Evolutionary conservation across 2,888 invertebrate genomes (phyloP).

Genomic region (Conchocele bisecta): DNA sequence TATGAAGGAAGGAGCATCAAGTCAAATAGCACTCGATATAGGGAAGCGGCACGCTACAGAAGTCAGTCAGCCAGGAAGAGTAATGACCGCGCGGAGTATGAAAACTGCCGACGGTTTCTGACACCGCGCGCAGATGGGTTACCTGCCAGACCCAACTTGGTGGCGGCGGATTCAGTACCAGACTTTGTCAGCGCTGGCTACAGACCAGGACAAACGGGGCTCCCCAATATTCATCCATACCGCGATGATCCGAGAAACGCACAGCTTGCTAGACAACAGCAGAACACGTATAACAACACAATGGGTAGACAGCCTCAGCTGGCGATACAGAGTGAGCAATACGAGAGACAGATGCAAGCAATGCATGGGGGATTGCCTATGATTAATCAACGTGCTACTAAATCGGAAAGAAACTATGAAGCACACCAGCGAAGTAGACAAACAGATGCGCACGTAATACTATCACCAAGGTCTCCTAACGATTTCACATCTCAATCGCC

Average conservation of each 20-base stretch:
- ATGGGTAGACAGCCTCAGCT: too few species aligned
- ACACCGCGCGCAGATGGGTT: conserved; percentile 33
- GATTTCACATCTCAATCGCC: too few species aligned
- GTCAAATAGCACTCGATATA: conserved; percentile 36
- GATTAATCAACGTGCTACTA: conserved; percentile 26
- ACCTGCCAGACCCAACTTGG: conserved; percentile 23
- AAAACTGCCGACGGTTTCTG: conserved; percentile 12
- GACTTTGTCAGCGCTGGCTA: conserved; percentile 47
- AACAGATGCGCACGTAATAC: too few species aligned
- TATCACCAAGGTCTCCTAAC: too few species aligned
- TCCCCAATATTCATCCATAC: too few species aligned
- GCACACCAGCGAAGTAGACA: too few species aligned
- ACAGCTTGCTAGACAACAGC: too few species aligned
- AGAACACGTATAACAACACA: too few species aligned
- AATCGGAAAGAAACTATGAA: conserved; percentile 42
- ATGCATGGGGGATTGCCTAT: conserved; percentile 41
- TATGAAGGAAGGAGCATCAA: conserved; percentile 49
- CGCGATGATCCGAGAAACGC: too few species aligned
- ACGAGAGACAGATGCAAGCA: conserved; percentile 42
- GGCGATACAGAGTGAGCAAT: too few species aligned
- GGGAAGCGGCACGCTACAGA: conserved; percentile 10
- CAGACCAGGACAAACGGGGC: too few species aligned
- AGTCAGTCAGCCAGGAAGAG: conserved; percentile 1
- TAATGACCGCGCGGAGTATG: conserved; percentile 1
- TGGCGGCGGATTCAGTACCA: conserved; percentile 44